Evolutionary conservation across 2,113 vertebrate species (phyloP), one percentile per base, ranked within the genome.

Genomic region (Forbesichthys agassizii): DNA sequence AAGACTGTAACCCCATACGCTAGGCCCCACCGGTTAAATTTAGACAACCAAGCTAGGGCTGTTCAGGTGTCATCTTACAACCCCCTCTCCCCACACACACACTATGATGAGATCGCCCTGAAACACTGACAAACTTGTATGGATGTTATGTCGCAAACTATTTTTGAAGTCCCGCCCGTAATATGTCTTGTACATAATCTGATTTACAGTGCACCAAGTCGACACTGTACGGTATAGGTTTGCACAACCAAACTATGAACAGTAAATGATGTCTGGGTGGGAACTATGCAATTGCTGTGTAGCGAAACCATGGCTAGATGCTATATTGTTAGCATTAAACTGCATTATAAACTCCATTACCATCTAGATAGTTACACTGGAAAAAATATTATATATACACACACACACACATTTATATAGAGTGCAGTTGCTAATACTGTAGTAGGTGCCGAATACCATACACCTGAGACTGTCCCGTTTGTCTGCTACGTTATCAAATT

Each of bases 21-120:
- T 69, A 73, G 73, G 10, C 75, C 71, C 73, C 73, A 74, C 78
- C 73, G 14, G 86, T 90, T 93, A 93, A 90, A 92, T 92, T 90
- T 93, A 93, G 92, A 77, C 73, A 75, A 48, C 73, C 79, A 73
- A 82, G 77, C 77, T 82, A 77, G 81, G 88, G 77, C 84, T 69
- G 74, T 74, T 57, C 60, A n/a, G 83, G 92, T 93, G 84, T 93
- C 91, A 77, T 60, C 47, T 93, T 93, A 90, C 92, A 90, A 42
- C 52, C 66, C 60, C 48, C 80, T 65, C 36, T 61, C 80, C 14
- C 57, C 61, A 85, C 72, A 81, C 74, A 88, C 83, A 86, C 75
- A 85, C 36, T 55, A n/a, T 11, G 69, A 73, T 68, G 75, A 60
- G 55, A 18, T 49, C 47, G 49, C 61, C 16, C 61, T 11, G 33